Evolutionary conservation across 2,888 invertebrate species (phyloP).

Genomic region (Seira musarum): DNA sequence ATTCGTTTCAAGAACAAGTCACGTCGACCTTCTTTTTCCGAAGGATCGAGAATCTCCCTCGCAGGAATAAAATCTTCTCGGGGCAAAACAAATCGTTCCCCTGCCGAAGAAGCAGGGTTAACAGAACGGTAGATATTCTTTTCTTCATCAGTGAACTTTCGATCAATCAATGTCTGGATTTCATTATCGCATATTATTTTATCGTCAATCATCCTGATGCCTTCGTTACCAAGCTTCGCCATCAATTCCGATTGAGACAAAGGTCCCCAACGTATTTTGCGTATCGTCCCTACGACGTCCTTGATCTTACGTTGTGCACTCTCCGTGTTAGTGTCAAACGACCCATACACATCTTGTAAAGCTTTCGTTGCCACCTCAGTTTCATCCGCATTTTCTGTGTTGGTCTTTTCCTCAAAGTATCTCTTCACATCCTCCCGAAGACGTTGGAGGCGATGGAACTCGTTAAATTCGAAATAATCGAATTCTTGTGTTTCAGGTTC

Average conservation of each 20-base stretch:
- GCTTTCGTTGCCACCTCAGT: no score
- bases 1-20: background rate
- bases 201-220: background rate
- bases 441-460: background rate
- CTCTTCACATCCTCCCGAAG: background rate
- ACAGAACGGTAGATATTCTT: background rate
- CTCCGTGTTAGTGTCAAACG: background rate
- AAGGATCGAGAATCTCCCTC: no score
- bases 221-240: background rate
- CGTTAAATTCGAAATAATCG: slow-evolving; percentile 6
- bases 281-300: no score
- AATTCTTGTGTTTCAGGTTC: background rate
- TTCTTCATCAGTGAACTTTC: background rate
- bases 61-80: background rate
- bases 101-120: background rate
- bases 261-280: no score
- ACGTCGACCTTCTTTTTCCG: slow-evolving; percentile 9
- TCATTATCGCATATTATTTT: background rate
- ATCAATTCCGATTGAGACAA: background rate
- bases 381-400: no score
- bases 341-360: slow-evolving; percentile 1
- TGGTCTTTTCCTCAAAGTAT: background rate
- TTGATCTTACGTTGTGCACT: no score
- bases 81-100: slow-evolving; percentile 30
- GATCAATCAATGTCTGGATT: background rate